Base-by-base conservation (phyloP, 92 coral and sea anemone genomes). In the Nematostella vectensis region DNA sequence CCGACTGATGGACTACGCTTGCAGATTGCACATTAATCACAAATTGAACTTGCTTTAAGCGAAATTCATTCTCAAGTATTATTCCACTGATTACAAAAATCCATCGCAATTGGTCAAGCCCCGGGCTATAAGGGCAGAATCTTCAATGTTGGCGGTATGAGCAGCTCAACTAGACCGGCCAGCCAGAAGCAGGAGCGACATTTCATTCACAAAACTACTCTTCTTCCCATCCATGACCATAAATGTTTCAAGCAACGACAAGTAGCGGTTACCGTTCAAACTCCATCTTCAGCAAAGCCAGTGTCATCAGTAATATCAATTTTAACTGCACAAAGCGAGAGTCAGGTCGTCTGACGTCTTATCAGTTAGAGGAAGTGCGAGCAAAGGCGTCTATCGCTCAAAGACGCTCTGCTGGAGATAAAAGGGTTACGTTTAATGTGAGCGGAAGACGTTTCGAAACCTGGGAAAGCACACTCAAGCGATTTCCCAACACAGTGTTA, bases 381-480 rank as follows among this genome's bases (percentile, higher is more conserved):
- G 31, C 40, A 18, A 51, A 69, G 47, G 66, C 65, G 1, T 45
- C 51, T 45, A 19, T 22, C 17, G 59, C 71, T 10, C 45, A 61
- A 6, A 40, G 80, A 52, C 64, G 55, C 6, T 54, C 79, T 17
- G 57, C 65, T 26, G 86, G 48, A 27, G 95, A 85, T 63, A 58
- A 50, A 47, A 50, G 83, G 12, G 50, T 85, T 3, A 68, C 72
- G 15, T 59, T 91, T 29, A 91, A 91, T 68, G 98, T 91, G 18
- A 87, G 98, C 54, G 98, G 98, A 2, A 65, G 82, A n/a, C 72
- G 71, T 38, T 91, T 86, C 52, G 78, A 86, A 63, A 91, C 98
- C 26, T 86, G 98, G 98, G 67, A 71, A 43, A 70, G 86, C 59
- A 86, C 96, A 17, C 71, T 91, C 8, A 42, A 50, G 23, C 88